A percentile compares a stretch with the other conserved stretches of the same genome.
These are phyloP conservation scores for Toxotes chatareus DNA, from an alignment of 2,113 vertebrate genomes.

Conservation along the genomic window DNA sequence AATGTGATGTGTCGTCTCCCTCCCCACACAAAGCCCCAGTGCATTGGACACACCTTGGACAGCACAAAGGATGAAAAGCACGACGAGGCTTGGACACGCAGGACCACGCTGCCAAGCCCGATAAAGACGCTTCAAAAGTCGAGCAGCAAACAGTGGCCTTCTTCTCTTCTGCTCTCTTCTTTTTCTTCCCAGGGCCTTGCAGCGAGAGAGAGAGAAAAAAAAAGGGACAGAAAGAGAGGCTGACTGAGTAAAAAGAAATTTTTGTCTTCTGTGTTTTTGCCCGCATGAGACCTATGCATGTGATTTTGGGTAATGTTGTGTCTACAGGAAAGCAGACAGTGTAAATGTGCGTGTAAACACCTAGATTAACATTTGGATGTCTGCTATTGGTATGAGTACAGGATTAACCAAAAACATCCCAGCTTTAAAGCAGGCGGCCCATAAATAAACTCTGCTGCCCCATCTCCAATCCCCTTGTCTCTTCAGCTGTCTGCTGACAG, in stretches of 20 bases:
- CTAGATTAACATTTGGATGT: conserved; percentile 73
- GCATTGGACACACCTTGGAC: conserved; percentile 88
- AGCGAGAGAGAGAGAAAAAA: conserved; percentile 29
- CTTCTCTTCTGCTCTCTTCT: conserved; percentile 70
- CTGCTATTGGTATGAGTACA: conserved; percentile 55
- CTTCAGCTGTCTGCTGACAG: conserved; percentile 51
- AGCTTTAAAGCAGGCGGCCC: conserved; percentile 65
- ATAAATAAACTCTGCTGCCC: conserved; percentile 68
- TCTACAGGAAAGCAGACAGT: conserved; percentile 44
- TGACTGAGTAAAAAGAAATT: conserved; percentile 56
- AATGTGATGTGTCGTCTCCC: conserved; percentile 85
- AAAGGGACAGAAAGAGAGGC: conserved; percentile 36
- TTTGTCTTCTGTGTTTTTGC: conserved; percentile 47
- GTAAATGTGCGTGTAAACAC: conserved; percentile 66
- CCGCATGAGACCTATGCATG: conserved; percentile 33
- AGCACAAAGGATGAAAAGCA: conserved; percentile 87
- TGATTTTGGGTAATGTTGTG: conserved; percentile 56
- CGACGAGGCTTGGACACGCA: conserved; percentile 81
- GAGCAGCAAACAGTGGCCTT: conserved; percentile 77
- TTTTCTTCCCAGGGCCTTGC: conserved; percentile 75
- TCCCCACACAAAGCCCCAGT: conserved; percentile 81
- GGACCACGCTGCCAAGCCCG: conserved; percentile 82
- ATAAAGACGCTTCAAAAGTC: conserved; percentile 87
- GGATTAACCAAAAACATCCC: conserved; percentile 77
- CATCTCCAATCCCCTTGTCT: conserved; percentile 65